Percentiles rank a stretch among this genome's conserved stretches.
Conservation (phyloP, 2,888 invertebrate genomes). For the Mactromeris polynyma region DNA sequence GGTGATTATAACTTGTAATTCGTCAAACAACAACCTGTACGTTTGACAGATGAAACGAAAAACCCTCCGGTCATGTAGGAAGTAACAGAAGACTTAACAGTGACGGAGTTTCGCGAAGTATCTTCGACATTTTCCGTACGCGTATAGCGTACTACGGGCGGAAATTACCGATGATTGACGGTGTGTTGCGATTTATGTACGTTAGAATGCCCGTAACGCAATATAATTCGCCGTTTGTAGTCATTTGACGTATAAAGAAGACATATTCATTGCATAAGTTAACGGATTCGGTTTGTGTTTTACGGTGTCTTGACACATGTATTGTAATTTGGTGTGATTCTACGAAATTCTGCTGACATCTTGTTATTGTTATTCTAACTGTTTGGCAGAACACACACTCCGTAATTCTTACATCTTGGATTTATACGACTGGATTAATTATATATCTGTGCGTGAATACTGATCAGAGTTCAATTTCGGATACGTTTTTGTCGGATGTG, state of each 20-base stretch:
- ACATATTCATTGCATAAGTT: slow-evolving; percentile 36
- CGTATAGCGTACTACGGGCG: no score
- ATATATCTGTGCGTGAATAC: neutral
- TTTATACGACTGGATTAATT: neutral
- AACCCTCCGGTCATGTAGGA: slow-evolving; percentile 36
- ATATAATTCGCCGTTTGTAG: slow-evolving; percentile 51
- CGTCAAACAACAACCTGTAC: slow-evolving; percentile 57
- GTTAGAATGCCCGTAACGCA: slow-evolving; percentile 53
- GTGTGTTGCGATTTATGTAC: slow-evolving; percentile 31
- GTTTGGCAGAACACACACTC: neutral
- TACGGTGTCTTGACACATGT: slow-evolving; percentile 27
- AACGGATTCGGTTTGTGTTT: slow-evolving; percentile 38
- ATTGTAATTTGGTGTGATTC: slow-evolving; percentile 11
- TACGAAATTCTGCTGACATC: neutral
- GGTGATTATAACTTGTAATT: slow-evolving; percentile 56
- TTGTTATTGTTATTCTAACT: neutral
- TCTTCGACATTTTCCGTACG: slow-evolving; percentile 31
- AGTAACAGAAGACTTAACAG: slow-evolving; percentile 26
- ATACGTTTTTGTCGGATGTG: neutral
- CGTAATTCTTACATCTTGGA: neutral
- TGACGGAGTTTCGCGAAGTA: neutral
- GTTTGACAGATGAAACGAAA: slow-evolving; percentile 59
- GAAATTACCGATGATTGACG: slow-evolving; percentile 36
- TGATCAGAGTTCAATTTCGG: neutral
- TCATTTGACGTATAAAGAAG: slow-evolving; percentile 49